Conservation (phyloP, 2,797 vertebrate species). For the Rhabdophis nuchalis region DNA sequence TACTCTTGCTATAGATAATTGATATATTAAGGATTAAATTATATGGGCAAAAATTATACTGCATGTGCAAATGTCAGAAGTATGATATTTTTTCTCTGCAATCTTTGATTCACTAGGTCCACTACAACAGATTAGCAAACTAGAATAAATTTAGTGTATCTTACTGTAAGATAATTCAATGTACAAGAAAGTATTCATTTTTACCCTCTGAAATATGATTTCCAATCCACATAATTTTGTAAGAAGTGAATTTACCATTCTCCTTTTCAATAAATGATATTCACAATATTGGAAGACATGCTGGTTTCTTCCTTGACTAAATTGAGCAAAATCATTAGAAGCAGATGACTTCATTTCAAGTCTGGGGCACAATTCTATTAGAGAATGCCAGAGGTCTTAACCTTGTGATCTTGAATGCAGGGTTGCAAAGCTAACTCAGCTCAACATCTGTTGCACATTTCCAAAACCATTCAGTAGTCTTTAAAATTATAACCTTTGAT, state of each 20-base stretch:
- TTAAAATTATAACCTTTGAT: constrained; percentile 39
- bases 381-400: constrained; percentile 64
- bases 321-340: constrained; percentile 61
- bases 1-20: neutral
- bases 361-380: constrained; percentile 56
- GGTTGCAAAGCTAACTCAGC: constrained; percentile 32
- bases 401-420: constrained; percentile 43
- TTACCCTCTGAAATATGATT: constrained; percentile 36
- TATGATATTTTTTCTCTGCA: neutral
- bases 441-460: constrained; percentile 59
- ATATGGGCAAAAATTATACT: neutral
- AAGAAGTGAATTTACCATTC: constrained; percentile 39
- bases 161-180: neutral
- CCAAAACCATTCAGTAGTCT: constrained; percentile 28
- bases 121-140: neutral
- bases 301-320: constrained; percentile 64
- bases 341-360: constrained; percentile 61
- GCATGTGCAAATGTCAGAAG: neutral
- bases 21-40: neutral
- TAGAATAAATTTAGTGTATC: neutral
- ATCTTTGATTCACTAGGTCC: neutral
- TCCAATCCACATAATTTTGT: constrained; percentile 43
- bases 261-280: constrained; percentile 55
- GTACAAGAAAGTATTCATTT: constrained; percentile 23
- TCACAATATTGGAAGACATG: constrained; percentile 57